A percentile compares a stretch with the other conserved stretches of the same genome.
Evolutionary conservation across 2,113 vertebrate species (phyloP).

Genomic region (Forbesichthys agassizii): DNA sequence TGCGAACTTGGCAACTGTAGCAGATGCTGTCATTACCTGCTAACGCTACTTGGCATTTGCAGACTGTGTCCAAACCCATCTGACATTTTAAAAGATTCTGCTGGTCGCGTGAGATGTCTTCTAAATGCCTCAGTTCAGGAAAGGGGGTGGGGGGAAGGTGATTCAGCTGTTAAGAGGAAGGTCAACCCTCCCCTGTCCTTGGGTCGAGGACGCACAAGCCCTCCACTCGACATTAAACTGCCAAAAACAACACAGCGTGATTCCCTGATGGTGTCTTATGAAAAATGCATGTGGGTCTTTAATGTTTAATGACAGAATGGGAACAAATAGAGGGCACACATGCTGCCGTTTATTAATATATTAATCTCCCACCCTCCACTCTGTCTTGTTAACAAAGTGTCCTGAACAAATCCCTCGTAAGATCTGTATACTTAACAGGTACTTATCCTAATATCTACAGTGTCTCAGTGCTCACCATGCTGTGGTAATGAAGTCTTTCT

Average conservation of each 20-base stretch:
- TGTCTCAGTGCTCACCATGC: background rate
- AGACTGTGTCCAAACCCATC: conserved; percentile 1
- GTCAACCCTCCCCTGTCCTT: conserved; percentile 1
- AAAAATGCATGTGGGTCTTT: conserved; percentile 43
- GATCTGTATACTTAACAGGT: background rate
- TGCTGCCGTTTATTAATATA: background rate
- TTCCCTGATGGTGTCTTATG: conserved; percentile 33
- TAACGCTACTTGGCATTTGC: background rate
- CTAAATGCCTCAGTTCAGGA: conserved; percentile 2
- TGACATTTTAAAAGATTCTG: conserved; percentile 19
- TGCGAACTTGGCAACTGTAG: conserved; percentile 12
- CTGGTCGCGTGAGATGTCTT: conserved; percentile 7
- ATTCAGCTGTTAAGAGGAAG: conserved; percentile 35
- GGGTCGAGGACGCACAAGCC: background rate
- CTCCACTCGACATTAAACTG: conserved; percentile 22
- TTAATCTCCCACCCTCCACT: background rate
- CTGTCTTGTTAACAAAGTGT: too few relatives aligned
- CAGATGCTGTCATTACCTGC: background rate
- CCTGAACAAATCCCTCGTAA: background rate
- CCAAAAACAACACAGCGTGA: conserved; percentile 39
- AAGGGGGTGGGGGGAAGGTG: conserved; percentile 5
- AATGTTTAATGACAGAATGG: conserved; percentile 39
- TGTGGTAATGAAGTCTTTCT: conserved; percentile 29
- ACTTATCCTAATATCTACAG: background rate
- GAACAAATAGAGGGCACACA: conserved; percentile 10